Evolutionary conservation across 1,140 invertebrate species (phyloP).

Genomic region (Eriosoma lanigerum): DNA sequence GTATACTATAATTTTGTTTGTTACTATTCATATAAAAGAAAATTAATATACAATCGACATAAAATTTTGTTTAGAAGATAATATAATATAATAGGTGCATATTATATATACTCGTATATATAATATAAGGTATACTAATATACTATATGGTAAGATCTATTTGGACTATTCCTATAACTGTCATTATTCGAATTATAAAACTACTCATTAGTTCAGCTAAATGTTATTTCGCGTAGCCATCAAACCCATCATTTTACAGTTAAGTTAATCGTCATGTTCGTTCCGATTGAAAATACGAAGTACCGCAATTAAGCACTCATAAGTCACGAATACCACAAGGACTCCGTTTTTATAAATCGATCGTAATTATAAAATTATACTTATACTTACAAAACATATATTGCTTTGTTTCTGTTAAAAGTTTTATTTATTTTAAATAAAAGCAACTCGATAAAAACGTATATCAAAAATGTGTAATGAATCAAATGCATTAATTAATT

Average conservation of each 20-base stretch:
- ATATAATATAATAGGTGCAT: no score
- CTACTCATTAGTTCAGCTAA: constrained; percentile 33
- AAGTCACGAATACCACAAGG: constrained; percentile 31
- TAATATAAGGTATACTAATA: no score
- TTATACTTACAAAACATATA: not conserved
- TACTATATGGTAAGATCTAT: no score
- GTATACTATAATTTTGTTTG: no score
- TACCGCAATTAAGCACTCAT: not conserved
- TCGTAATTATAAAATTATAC: not conserved
- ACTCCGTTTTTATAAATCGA: constrained; percentile 27
- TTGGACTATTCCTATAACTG: no score
- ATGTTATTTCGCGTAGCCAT: not conserved
- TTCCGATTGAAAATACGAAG: constrained; percentile 27
- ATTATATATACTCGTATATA: no score
- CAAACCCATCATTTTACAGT: constrained; percentile 37
- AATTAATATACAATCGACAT: no score
- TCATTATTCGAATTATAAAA: not conserved
- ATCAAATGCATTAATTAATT: no score
- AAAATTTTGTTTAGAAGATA: no score
- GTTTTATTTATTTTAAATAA: not conserved
- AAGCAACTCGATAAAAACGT: not conserved
- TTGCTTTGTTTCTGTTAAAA: not conserved
- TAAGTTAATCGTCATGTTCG: constrained; percentile 18
- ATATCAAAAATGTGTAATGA: no score
- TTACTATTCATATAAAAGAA: no score